These are phyloP conservation scores for Artibeus jamaicensis DNA, from an alignment of 2,797 vertebrate species.

Conservation along the genomic window DNA sequence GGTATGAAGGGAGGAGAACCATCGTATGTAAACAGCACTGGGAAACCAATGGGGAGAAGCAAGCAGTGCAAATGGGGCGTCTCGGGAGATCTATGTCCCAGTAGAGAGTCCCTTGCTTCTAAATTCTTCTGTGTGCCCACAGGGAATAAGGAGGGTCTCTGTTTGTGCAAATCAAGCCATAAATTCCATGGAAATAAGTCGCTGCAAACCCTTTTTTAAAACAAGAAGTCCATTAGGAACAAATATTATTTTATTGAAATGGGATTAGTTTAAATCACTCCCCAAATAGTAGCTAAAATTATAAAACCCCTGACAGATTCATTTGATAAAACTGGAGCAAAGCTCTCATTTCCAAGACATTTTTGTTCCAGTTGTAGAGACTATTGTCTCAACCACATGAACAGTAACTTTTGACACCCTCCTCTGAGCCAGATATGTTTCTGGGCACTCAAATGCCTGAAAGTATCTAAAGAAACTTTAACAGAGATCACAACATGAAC, in stretches of 20 bases:
- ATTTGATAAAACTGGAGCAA: background rate
- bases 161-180: background rate
- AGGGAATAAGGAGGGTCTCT: fast-evolving
- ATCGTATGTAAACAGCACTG: background rate
- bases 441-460: fast-evolving
- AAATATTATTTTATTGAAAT: background rate
- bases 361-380: background rate
- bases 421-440: fast-evolving
- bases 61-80: fast-evolving
- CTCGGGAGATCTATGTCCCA: fast-evolving
- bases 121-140: fast-evolving
- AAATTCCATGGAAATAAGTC: background rate
- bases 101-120: too few relatives aligned
- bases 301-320: too few relatives aligned
- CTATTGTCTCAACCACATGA: background rate
- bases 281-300: background rate
- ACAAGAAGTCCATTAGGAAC: background rate
- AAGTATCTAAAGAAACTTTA: background rate
- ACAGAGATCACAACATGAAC: fast-evolving
- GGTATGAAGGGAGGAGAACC: background rate
- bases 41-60: background rate
- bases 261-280: background rate
- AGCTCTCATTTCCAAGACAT: too few relatives aligned
- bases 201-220: background rate
- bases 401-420: fast-evolving